Evolutionary conservation across 2,797 vertebrate genomes (phyloP).

Genomic region (Acipenser ruthenus): DNA sequence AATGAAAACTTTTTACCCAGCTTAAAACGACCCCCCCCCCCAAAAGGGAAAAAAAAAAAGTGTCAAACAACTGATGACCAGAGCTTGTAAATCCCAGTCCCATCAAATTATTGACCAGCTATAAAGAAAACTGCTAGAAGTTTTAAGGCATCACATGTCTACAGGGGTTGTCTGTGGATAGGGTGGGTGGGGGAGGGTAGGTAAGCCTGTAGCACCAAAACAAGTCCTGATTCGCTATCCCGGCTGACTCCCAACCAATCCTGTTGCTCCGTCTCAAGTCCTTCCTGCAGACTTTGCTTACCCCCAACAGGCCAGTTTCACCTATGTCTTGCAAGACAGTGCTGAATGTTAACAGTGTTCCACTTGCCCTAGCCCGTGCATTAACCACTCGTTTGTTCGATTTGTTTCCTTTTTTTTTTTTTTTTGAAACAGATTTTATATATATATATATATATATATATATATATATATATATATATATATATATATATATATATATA

Average conservation of each 20-base stretch:
- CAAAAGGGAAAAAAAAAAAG: constrained; percentile 17
- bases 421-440: constrained; percentile 26
- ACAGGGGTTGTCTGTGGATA: constrained; percentile 32
- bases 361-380: constrained; percentile 56
- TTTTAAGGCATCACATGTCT: constrained; percentile 55
- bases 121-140: constrained; percentile 39
- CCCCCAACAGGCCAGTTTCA: constrained; percentile 38
- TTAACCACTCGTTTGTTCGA: constrained; percentile 50
- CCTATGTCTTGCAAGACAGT: constrained; percentile 42
- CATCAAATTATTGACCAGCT: constrained; percentile 64
- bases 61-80: constrained; percentile 53
- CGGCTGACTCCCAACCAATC: constrained; percentile 30
- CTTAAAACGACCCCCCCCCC: background rate
- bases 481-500: no score
- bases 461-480: no score
- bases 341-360: constrained; percentile 53
- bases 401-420: constrained; percentile 22
- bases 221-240: constrained; percentile 22
- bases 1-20: constrained; percentile 53
- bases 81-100: constrained; percentile 51
- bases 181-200: constrained; percentile 18
- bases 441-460: no score
- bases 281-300: constrained; percentile 56
- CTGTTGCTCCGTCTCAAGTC: constrained; percentile 55
- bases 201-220: constrained; percentile 68